These are phyloP conservation scores for Zaprionus lachaisei DNA, from an alignment of 1,140 invertebrate species.

Conservation along the genomic window DNA sequence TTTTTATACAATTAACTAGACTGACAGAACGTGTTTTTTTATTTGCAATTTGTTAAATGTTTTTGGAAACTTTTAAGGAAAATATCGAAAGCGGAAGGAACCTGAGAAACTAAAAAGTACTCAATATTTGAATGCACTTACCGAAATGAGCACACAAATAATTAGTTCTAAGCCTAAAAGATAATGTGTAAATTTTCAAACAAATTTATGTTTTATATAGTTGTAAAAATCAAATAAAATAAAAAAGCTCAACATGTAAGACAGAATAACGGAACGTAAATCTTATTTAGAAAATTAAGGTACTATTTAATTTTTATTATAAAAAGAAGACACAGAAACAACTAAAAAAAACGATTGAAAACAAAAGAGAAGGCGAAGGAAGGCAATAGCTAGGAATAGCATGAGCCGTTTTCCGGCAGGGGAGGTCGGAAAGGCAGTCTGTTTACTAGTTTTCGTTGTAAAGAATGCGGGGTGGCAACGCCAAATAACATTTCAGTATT, in stretches of 20 bases:
- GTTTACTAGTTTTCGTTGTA: too few species aligned
- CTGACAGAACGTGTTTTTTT: conserved; percentile 61
- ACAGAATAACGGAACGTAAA: neutral
- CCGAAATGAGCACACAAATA: conserved; percentile 64
- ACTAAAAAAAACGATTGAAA: too few species aligned
- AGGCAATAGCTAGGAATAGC: too few species aligned
- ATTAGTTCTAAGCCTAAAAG: conserved; percentile 60
- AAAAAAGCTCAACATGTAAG: conserved; percentile 65
- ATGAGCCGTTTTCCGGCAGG: too few species aligned
- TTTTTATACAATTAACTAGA: conserved; percentile 62
- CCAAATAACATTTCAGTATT: neutral
- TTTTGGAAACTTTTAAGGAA: conserved; percentile 41
- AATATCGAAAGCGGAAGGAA: conserved; percentile 9
- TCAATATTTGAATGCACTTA: conserved; percentile 60
- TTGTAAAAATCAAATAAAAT: conserved; percentile 64
- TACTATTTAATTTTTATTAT: too few species aligned
- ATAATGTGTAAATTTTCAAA: conserved; percentile 68
- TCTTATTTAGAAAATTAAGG: neutral
- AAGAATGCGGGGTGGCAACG: neutral
- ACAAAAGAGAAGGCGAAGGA: too few species aligned
- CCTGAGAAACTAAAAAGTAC: conserved; percentile 36
- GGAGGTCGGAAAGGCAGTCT: too few species aligned
- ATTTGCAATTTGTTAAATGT: conserved; percentile 40
- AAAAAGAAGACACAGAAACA: too few species aligned
- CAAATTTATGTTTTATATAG: conserved; percentile 70